Evolutionary conservation across 2,888 invertebrate species (phyloP), one percentile per base, ranked within the genome.

Genomic region (Leptopilina myrica): DNA sequence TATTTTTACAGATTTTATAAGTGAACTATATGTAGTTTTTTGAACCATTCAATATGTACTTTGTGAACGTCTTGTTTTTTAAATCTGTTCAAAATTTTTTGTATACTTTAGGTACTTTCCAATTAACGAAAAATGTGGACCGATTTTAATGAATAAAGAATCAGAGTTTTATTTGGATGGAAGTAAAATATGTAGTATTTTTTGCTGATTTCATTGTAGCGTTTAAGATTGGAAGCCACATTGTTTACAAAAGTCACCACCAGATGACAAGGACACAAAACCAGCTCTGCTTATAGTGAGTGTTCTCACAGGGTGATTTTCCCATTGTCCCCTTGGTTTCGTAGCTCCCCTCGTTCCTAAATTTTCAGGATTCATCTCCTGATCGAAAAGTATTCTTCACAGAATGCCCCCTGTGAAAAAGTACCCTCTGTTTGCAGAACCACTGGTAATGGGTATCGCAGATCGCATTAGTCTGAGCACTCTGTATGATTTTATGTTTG

Each of bases 211-310:
- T 73, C 33, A 73, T 76, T n/a, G 76, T 66, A 64, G 80, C 79
- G 80, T 80, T 81, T 80, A 78, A 75, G 78, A 77, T 15, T 79
- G 76, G 67, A 78, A 3, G 67, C 33, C 40, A 59, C 66, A 53
- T 46, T 91, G 90, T 91, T 91, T 90, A 91, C 90, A 86, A 89
- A 91, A 91, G 91, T 91, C 91, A 91, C 89, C 88, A 86, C 85
- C 91, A 91, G 91, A 91, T 90, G 90, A 90, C 90, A 79, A 76
- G 69, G 14, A 67, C 46, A 80, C 67, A 62, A 76, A 20, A 76
- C 59, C 62, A 59, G 77, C 73, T 73, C 56, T 33, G 73, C 64
- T 9, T 64, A 49, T 49, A 33, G 56, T n/a, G 67, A 75, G 77
- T 76, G 79, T 84, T 84, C 85, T 83, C 84, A 83, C 84, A 84